Conservation (phyloP, 2,888 invertebrate species). For the Trissolcus japonicus region DNA sequence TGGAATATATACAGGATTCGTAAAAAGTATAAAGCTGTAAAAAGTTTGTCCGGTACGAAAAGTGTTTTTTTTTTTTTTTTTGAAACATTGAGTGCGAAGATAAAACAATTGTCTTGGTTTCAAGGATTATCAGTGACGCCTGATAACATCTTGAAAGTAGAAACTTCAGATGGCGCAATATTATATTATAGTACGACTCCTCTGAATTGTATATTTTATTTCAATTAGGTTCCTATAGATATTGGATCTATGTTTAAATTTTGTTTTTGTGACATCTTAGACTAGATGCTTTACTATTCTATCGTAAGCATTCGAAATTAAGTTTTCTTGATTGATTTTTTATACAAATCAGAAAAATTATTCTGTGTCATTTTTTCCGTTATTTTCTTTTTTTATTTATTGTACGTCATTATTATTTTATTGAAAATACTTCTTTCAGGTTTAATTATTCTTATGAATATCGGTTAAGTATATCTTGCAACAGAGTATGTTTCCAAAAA, state of each 20-base stretch:
- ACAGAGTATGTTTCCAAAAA: not conserved
- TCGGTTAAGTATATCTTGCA: conserved; percentile 2
- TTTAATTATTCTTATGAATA: conserved; percentile 13
- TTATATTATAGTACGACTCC: conserved; percentile 7
- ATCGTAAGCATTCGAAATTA: conserved; percentile 18
- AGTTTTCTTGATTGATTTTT: conserved; percentile 2
- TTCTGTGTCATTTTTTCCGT: conserved; percentile 4
- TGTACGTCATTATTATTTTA: conserved; percentile 36
- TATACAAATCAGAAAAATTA: conserved; percentile 11
- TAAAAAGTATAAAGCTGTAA: conserved; percentile 9
- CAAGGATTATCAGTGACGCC: not conserved
- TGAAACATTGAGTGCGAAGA: conserved; percentile 2
- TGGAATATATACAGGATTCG: conserved; percentile 37
- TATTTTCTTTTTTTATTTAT: conserved; percentile 23
- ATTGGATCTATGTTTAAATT: conserved; percentile 17
- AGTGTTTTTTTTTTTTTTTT: conserved; percentile 14
- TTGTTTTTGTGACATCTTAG: conserved; percentile 16
- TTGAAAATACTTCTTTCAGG: conserved; percentile 41
- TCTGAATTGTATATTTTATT: conserved; percentile 10
- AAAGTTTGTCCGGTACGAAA: not conserved
- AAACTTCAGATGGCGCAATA: conserved; percentile 24
- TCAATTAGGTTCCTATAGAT: conserved; percentile 32
- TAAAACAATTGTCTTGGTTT: not conserved
- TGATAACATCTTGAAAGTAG: conserved; percentile 14
- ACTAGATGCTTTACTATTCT: conserved; percentile 16